Evolutionary conservation across 2,797 vertebrate genomes (phyloP).

Genomic region (Anabacerthia variegaticeps): DNA sequence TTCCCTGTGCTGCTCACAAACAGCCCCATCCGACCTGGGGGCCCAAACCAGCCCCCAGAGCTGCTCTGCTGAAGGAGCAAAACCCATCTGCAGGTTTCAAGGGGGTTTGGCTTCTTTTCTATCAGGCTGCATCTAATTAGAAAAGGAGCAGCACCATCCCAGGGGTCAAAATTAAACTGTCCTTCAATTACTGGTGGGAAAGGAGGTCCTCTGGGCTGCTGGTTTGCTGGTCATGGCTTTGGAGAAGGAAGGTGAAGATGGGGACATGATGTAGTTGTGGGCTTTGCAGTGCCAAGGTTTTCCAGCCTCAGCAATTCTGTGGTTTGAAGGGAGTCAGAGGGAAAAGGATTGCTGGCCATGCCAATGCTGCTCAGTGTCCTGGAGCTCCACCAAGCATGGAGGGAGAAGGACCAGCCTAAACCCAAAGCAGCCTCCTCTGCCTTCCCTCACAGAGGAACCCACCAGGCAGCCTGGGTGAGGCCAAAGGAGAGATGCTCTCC

Average conservation of each 20-base stretch:
- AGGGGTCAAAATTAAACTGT: not conserved
- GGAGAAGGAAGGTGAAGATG: not conserved
- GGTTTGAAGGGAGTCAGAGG: not conserved
- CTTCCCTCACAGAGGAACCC: not conserved
- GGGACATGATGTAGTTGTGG: not conserved
- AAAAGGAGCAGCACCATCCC: not conserved
- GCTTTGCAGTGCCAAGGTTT: not conserved
- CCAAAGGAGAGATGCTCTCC: not conserved
- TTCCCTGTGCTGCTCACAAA: not conserved
- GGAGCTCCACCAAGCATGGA: not conserved
- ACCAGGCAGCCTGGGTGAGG: not conserved
- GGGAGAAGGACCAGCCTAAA: not conserved
- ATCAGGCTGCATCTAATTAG: not conserved
- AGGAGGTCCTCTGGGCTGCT: not conserved
- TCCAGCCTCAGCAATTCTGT: no score
- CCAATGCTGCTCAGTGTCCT: not conserved
- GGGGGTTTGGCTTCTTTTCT: not conserved
- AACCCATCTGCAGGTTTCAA: not conserved
- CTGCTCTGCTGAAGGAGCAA: not conserved
- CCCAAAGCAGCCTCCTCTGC: not conserved
- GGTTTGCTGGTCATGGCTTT: not conserved
- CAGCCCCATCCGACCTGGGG: not conserved
- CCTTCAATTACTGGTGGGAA: not conserved
- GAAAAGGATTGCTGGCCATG: not conserved
- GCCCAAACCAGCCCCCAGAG: not conserved